phyloP scores from a whole-genome alignment of 2,797 vertebrate species.

The Zenarchopterus dispar region DNA sequence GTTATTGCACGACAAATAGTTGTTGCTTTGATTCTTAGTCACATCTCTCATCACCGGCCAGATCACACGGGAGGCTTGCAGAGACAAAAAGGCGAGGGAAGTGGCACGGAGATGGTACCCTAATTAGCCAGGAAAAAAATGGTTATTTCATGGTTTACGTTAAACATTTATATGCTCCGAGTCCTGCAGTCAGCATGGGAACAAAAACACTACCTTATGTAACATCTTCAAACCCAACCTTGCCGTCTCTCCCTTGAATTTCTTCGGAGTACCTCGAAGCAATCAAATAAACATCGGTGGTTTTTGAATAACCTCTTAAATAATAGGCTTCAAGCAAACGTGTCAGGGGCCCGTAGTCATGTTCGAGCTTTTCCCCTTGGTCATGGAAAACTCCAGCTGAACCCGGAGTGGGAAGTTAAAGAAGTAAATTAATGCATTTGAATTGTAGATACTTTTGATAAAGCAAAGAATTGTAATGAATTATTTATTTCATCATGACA shows the following conservation, averaged over 20 bases:
- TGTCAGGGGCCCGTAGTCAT: conserved; percentile 39
- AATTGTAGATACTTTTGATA: conserved; percentile 67
- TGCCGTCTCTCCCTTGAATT: conserved; percentile 13
- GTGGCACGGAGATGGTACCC: conserved; percentile 43
- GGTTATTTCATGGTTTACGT: conserved; percentile 69
- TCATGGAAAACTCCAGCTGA: conserved; percentile 56
- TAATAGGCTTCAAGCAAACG: conserved; percentile 39
- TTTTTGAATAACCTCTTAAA: conserved; percentile 48
- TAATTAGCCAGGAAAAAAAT: conserved; percentile 69
- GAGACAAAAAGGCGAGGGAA: conserved; percentile 30
- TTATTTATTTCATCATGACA: conserved; percentile 76
- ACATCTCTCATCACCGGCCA: conserved; percentile 26
- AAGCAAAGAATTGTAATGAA: conserved; percentile 52
- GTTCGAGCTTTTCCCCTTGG: conserved; percentile 30
- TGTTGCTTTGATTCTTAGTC: conserved; percentile 37
- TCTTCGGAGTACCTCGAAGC: conserved; percentile 23
- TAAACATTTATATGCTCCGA: conserved; percentile 68
- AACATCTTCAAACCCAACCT: conserved; percentile 49
- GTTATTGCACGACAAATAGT: conserved; percentile 39
- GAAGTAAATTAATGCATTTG: conserved; percentile 55
- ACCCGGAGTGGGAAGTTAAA: conserved; percentile 35
- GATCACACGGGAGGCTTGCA: conserved; percentile 38
- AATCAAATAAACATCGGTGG: conserved; percentile 63
- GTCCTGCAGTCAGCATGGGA: conserved; percentile 56
- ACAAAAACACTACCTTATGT: conserved; percentile 63